Evolutionary conservation across 2,888 invertebrate genomes (phyloP), one percentile per base, ranked within the genome.

Genomic region (Tenthredo distinguenda): DNA sequence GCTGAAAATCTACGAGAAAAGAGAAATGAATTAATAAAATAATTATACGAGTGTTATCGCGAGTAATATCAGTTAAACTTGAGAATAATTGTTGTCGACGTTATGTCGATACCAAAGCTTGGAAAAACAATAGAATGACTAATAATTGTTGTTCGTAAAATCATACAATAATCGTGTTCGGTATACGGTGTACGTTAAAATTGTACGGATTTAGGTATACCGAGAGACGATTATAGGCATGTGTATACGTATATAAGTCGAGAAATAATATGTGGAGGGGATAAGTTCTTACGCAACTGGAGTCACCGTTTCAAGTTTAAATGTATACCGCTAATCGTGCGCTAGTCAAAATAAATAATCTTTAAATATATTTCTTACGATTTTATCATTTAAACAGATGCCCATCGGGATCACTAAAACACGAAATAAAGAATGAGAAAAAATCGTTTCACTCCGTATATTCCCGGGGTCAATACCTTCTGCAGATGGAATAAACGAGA

Each of bases 1-100:
- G 9, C 6, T 40, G 40, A 40, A 40, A 40, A 40, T 26, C 26
- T 6, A 43, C 9, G 10, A 43, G 2, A 43, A 43, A 10, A 10
- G 0, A 7, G 9, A 12, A 43, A 43, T 43, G 3, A 43, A 43
- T 43, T 10, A 43, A 10, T 43, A 10, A 43, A 43, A 10, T 43
- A 43, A 10, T 43, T 71, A 15, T 71, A 43, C 6, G 40, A 31
- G 85, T 86, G 86, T 85, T 18, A 83, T 47, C 84, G n/a, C n/a
- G n/a, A 18, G n/a, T 55, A 55, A 55, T 55, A 55, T 55, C 55
- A 18, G 55, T 55, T n/a, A 2, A 58, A n/a, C n/a, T 58, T 18
- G 58, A 21, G 7, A 21, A 21, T 58, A 5, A 18, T 58, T 58
- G 21, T n/a, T 21, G 21, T 58, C 2, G 21, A n/a, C 21, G 58